Percentiles rank a stretch among this genome's conserved stretches.
Evolutionary conservation across 2,888 invertebrate species (phyloP).

Genomic region (Cordylochernes scorpioides): DNA sequence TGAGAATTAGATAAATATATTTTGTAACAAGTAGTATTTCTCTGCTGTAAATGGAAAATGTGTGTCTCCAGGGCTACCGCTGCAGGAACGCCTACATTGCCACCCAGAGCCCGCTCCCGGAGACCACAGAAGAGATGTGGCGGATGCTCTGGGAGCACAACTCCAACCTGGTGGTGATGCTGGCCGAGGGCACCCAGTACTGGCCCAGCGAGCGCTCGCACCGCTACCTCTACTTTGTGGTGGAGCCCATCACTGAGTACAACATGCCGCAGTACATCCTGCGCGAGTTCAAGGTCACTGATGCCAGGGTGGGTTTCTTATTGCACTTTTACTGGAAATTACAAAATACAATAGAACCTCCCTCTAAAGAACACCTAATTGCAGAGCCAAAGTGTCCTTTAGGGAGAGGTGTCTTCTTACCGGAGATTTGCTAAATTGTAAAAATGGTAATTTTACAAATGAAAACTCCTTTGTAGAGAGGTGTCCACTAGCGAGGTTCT

Average conservation of each 20-base stretch:
- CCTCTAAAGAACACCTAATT: too few relatives aligned
- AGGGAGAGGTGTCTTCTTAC: too few relatives aligned
- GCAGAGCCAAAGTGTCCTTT: too few relatives aligned
- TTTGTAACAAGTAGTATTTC: neutral
- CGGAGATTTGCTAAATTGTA: too few relatives aligned
- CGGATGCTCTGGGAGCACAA: conserved; percentile 99
- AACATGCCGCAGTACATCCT: conserved; percentile 98
- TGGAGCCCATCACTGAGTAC: conserved; percentile 96
- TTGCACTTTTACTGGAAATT: neutral
- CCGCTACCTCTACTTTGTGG: conserved; percentile 88
- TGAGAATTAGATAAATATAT: neutral
- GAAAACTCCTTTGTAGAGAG: too few relatives aligned
- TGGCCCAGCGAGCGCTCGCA: conserved; percentile 72
- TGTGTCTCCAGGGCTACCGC: conserved; percentile 32
- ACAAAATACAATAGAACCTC: neutral
- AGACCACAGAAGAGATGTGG: conserved; percentile 97
- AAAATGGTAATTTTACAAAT: too few relatives aligned
- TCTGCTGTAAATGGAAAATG: neutral
- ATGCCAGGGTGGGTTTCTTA: conserved; percentile 39
- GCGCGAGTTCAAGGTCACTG: conserved; percentile 92
- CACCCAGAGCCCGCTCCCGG: conserved; percentile 79
- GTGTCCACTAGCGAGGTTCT: too few relatives aligned
- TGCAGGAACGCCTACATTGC: conserved; percentile 60
- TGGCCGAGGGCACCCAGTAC: conserved; percentile 96
- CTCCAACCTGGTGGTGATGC: conserved; percentile 94